Evolutionary conservation across 2,888 invertebrate species (phyloP), one percentile per base, ranked within the genome.

Genomic region (Pyrocoelia pectoralis): DNA sequence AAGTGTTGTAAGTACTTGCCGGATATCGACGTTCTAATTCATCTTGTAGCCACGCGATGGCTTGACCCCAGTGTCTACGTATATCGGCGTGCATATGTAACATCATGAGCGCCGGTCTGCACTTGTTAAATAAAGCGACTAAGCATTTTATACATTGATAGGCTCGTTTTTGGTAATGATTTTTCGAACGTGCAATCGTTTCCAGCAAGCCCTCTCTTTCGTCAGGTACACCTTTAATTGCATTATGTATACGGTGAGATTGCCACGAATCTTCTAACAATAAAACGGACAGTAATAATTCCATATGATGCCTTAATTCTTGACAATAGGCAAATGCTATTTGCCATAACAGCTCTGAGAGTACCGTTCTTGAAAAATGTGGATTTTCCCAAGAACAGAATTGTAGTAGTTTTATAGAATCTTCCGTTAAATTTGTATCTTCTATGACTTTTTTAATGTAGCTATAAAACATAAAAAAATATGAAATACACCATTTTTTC

Each of bases 341-440:
- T 80, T 96, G 94, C 95, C 96, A 96, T 60, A 98, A 84, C 43
- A 98, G 83, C 83, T 98, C 97, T 46, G 92, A 90, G 33, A 98
- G 87, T 50, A 96, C 94, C 13, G 89, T 88, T 67, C 94, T 90
- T 24, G 97, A 97, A 83, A 97, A 95, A 71, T 91, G 91, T 17
- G 95, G 95, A 83, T 98, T 97, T 82, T 98, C 98, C 97, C 97
- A 98, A 77, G 95, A 94, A 80, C 96, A 90, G 82, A 94, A 98
- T 84, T 97, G 94, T 33, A 98, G 83, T 64, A 98, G 83, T 77
- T 94, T 91, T 46, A 95, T 87, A 2, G 94, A 93, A 70, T 98
- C 97, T 69, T 98, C 97, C 51, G 94, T 92, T 43, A 91, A 89
- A 81, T 94, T 95, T 48, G 94, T 93, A 77, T 98, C 97, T 81